Conservation (phyloP, 2,113 vertebrate genomes). For the Nettapus auritus region DNA sequence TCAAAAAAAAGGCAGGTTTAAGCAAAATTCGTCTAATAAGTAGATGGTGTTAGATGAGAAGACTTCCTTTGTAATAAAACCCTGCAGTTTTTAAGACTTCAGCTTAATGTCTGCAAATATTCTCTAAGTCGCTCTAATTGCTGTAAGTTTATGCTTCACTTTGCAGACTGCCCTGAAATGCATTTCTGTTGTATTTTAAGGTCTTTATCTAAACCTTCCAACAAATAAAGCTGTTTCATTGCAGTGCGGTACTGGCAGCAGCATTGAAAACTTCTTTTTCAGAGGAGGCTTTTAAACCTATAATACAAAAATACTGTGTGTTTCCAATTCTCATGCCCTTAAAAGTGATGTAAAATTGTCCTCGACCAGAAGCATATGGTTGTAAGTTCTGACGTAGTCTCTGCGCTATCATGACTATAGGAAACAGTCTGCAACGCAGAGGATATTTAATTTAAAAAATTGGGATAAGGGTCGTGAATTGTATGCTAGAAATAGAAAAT, state of each 20-base stretch:
- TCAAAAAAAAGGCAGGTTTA: background rate
- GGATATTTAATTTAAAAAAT: slow-evolving; percentile 65
- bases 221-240: background rate
- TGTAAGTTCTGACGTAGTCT: background rate
- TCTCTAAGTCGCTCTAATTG: background rate
- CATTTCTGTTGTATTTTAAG: slow-evolving; percentile 15
- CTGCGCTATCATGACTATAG: background rate
- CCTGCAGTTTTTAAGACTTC: background rate
- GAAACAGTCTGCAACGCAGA: background rate
- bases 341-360: background rate
- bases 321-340: slow-evolving; percentile 3
- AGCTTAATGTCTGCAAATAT: background rate
- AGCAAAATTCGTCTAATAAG: background rate
- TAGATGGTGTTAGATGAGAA: background rate
- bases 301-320: background rate
- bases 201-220: background rate
- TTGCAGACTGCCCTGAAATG: background rate
- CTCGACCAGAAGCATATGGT: background rate
- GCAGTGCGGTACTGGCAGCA: background rate
- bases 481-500: slow-evolving; percentile 70
- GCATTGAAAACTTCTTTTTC: background rate
- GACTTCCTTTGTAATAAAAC: background rate
- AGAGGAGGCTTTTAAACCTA: background rate
- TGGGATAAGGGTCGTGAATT: slow-evolving; percentile 69
- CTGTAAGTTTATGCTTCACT: background rate